These are phyloP conservation scores for Panopea generosa DNA, from an alignment of 2,888 invertebrate genomes.

Conservation along the genomic window DNA sequence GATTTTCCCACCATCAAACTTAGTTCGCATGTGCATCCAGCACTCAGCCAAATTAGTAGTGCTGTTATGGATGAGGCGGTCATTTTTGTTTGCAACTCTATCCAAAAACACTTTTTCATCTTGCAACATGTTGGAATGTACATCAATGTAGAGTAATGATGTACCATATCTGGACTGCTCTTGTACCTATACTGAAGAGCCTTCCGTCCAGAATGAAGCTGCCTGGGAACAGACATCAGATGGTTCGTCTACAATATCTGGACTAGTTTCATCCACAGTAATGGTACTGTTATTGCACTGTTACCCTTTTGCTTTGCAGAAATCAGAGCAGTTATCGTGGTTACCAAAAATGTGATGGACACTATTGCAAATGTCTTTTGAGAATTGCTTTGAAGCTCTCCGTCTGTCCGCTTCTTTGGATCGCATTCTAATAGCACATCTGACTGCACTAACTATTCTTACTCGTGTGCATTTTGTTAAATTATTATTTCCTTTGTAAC, in stretches of 20 bases:
- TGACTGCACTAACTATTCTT: slow-evolving; percentile 28
- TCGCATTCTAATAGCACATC: slow-evolving; percentile 51
- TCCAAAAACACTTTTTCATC: not conserved
- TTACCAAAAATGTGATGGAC: slow-evolving; percentile 39
- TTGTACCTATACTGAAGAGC: no score
- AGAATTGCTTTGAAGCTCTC: slow-evolving; percentile 11
- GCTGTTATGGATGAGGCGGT: slow-evolving; percentile 36
- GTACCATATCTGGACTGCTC: no score
- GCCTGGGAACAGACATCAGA: no score
- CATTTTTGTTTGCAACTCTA: not conserved
- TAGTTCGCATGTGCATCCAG: slow-evolving; percentile 55
- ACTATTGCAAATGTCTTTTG: slow-evolving; percentile 26
- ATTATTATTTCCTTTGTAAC: slow-evolving; percentile 36
- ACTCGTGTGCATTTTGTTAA: slow-evolving; percentile 31
- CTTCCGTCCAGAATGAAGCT: no score
- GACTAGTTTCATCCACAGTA: no score
- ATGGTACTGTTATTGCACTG: no score
- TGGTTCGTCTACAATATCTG: no score
- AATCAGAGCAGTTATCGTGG: not conserved
- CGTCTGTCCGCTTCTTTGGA: slow-evolving; percentile 21
- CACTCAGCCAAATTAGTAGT: slow-evolving; percentile 8
- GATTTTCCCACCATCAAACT: slow-evolving; percentile 62
- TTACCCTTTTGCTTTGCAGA: no score
- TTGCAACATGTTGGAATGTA: not conserved
- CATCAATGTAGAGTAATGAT: no score